Conservation (phyloP, 1,140 invertebrate species). For the Probaryconus sp. region DNA sequence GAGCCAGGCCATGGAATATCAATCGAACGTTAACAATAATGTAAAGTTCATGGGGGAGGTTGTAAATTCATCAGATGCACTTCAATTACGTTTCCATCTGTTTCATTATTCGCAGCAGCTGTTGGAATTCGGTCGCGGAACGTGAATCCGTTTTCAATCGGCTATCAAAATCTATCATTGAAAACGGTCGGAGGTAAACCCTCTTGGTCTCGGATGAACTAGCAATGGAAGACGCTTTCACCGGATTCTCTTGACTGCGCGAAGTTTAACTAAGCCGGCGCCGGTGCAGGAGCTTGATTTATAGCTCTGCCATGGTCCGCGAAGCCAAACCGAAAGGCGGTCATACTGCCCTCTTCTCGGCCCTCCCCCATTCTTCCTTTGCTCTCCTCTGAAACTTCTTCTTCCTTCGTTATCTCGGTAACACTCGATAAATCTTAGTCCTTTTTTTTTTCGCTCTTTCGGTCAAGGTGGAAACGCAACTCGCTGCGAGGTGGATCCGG, state of each 20-base stretch:
- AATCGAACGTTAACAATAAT: too few relatives aligned
- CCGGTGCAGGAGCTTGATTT: slow-evolving; percentile 69
- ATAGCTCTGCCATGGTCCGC: slow-evolving; percentile 64
- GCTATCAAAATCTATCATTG: slow-evolving; percentile 18
- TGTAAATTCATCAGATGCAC: too few relatives aligned
- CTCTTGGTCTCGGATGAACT: slow-evolving; percentile 30
- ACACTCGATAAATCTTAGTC: slow-evolving; percentile 56
- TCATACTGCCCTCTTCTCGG: slow-evolving; percentile 28
- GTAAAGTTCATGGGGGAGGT: too few relatives aligned
- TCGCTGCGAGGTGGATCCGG: slow-evolving; percentile 40
- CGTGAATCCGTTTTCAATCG: slow-evolving; percentile 25
- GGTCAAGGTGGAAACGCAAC: slow-evolving; percentile 43
- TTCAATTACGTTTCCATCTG: too few relatives aligned
- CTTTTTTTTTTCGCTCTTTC: slow-evolving; percentile 21
- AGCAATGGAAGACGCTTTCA: slow-evolving; percentile 48
- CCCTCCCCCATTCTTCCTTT: slow-evolving; percentile 17
- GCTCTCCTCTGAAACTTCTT: slow-evolving; percentile 18
- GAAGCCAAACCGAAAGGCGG: slow-evolving; percentile 55
- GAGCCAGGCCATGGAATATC: too few relatives aligned
- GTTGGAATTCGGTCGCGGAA: background rate
- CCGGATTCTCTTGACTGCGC: slow-evolving; percentile 60
- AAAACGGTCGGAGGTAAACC: slow-evolving; percentile 10
- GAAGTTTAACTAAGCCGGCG: slow-evolving; percentile 67
- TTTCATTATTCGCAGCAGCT: too few relatives aligned
- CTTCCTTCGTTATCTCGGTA: slow-evolving; percentile 56